Evolutionary conservation across 2,797 vertebrate genomes (phyloP).

Genomic region (Euthynnus affinis): DNA sequence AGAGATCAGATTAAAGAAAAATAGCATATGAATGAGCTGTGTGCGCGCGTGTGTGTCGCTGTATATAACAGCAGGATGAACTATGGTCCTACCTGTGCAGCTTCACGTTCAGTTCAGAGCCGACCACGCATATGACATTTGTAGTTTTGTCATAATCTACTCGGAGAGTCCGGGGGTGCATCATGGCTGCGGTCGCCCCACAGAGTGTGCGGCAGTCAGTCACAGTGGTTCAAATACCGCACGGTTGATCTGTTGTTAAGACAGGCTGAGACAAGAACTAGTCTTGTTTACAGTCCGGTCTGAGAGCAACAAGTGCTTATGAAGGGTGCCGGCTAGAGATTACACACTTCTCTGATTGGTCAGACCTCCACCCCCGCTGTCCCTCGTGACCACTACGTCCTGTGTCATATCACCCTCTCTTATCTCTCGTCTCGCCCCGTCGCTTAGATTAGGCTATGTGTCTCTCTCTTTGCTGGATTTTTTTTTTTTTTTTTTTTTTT

Average conservation of each 20-base stretch:
- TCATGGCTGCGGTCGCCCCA: slow-evolving; percentile 70
- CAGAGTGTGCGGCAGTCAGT: background rate
- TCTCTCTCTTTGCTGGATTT: too few species aligned
- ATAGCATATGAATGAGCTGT: too few species aligned
- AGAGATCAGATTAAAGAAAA: background rate
- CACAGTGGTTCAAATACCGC: accelerated
- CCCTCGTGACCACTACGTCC: background rate
- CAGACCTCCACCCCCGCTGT: background rate
- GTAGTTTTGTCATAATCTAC: slow-evolving; percentile 83
- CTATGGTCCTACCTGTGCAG: slow-evolving; percentile 83
- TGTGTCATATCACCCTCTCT: background rate
- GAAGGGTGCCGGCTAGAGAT: slow-evolving; percentile 1
- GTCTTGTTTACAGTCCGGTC: accelerated
- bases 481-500: too few species aligned
- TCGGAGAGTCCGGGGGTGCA: slow-evolving; percentile 84
- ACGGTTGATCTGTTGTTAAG: background rate
- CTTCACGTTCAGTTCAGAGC: slow-evolving; percentile 83
- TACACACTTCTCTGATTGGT: slow-evolving; percentile 46
- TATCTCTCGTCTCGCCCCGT: too few species aligned
- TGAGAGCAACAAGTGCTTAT: background rate
- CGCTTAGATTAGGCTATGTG: too few species aligned
- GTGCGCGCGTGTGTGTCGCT: background rate
- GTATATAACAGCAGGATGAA: background rate
- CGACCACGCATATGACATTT: slow-evolving; percentile 86
- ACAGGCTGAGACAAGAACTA: background rate